Evolutionary conservation across 2,888 invertebrate genomes (phyloP).

Genomic region (Stenichneumon culpator): DNA sequence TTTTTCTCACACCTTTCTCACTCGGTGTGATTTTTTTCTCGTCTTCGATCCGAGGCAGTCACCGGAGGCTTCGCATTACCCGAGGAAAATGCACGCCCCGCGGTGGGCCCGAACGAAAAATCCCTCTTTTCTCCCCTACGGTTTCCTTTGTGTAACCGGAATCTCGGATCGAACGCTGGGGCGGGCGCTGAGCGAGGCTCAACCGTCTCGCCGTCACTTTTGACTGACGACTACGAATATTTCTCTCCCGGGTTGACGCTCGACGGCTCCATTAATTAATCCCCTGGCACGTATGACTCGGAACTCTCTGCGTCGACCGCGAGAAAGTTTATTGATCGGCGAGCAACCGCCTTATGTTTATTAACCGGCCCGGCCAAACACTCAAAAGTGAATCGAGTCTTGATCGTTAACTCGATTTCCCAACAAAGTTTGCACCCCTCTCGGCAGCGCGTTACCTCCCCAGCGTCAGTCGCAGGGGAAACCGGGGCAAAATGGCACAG

Average conservation of each 20-base stretch:
- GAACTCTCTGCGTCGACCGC: neutral
- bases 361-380: neutral
- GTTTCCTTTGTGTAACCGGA: conserved; percentile 15
- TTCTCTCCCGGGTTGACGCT: conserved; percentile 6
- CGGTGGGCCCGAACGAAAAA: neutral
- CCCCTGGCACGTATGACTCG: neutral
- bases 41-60: neutral
- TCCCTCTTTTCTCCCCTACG: neutral
- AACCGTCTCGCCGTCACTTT: conserved; percentile 12
- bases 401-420: conserved; percentile 34
- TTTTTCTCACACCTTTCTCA: neutral
- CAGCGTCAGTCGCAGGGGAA: too few species aligned
- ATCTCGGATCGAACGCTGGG: conserved; percentile 2
- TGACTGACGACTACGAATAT: conserved; percentile 3
- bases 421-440: conserved; percentile 13
- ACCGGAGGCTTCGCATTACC: neutral
- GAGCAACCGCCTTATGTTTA: neutral
- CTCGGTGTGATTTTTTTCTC: neutral
- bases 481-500: too few species aligned
- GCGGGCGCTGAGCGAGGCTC: neutral
- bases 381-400: conserved; percentile 17
- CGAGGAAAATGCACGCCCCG: conserved; percentile 56
- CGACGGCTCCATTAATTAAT: conserved; percentile 23
- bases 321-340: conserved; percentile 1
- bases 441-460: neutral